phyloP scores from a whole-genome alignment of 2,113 vertebrate genomes.

The Gallinago media region DNA sequence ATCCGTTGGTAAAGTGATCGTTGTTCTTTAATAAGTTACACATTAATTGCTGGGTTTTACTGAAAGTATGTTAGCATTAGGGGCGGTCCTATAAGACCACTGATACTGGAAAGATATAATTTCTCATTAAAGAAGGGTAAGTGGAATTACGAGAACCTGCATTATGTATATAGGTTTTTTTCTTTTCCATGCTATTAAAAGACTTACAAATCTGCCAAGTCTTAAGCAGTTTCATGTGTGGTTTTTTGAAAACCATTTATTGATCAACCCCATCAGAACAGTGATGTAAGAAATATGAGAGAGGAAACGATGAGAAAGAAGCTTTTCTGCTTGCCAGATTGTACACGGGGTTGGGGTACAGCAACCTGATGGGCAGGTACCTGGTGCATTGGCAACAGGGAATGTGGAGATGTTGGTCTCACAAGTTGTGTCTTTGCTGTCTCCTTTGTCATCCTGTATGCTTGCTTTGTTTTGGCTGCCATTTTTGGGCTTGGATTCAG shows the following conservation, averaged over 20 bases:
- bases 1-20: background rate
- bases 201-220: background rate
- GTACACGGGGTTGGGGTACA: background rate
- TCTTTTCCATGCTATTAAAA: slow-evolving; percentile 11
- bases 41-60: slow-evolving; percentile 29
- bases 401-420: background rate
- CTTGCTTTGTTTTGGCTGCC: background rate
- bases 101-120: slow-evolving; percentile 5
- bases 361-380: background rate
- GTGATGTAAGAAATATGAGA: background rate
- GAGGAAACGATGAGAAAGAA: background rate
- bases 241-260: background rate
- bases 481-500: background rate
- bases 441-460: background rate
- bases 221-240: background rate
- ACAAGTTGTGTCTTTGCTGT: background rate
- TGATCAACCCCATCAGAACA: background rate
- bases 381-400: background rate
- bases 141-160: background rate
- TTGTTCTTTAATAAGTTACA: slow-evolving; percentile 63
- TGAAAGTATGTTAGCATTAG: slow-evolving; percentile 31
- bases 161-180: background rate
- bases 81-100: background rate
- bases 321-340: background rate
- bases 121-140: background rate